A percentile compares a stretch with the other conserved stretches of the same genome.
These are phyloP conservation scores for Leucosticte australis DNA, from an alignment of 2,113 vertebrate species.

Conservation along the genomic window DNA sequence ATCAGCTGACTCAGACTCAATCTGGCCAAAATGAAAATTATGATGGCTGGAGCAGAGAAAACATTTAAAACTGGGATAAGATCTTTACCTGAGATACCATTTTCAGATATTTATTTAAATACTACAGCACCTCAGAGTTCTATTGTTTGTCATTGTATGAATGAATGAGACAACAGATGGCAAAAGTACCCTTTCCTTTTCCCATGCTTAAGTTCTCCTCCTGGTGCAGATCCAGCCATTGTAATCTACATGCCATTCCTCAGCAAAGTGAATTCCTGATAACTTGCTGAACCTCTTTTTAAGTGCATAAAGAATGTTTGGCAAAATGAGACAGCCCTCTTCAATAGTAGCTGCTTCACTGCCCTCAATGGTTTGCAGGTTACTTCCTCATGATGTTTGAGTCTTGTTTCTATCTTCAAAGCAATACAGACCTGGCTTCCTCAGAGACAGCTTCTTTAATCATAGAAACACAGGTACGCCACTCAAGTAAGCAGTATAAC, in stretches of 20 bases:
- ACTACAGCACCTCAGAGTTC: background rate
- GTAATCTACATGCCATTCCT: background rate
- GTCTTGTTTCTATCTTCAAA: background rate
- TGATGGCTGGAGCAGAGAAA: background rate
- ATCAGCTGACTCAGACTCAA: slow-evolving; percentile 45
- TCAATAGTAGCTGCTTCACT: background rate
- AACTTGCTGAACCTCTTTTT: background rate
- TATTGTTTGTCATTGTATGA: background rate
- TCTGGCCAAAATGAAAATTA: slow-evolving; percentile 3
- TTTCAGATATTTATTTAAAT: background rate
- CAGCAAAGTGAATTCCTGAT: background rate
- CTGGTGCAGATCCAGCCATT: background rate
- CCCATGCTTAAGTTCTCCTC: background rate
- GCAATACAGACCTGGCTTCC: background rate
- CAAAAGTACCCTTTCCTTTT: background rate
- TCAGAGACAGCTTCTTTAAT: background rate
- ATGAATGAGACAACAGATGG: background rate
- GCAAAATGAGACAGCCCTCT: background rate
- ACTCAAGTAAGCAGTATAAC: background rate
- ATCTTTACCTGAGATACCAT: background rate
- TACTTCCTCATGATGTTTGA: background rate
- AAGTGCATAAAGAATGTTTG: background rate
- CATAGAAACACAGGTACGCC: background rate
- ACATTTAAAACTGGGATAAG: background rate
- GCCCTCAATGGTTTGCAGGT: background rate